A percentile compares a stretch with the other conserved stretches of the same genome.
Conservation (phyloP, 2,113 vertebrate genomes). For the Scomber japonicus region DNA sequence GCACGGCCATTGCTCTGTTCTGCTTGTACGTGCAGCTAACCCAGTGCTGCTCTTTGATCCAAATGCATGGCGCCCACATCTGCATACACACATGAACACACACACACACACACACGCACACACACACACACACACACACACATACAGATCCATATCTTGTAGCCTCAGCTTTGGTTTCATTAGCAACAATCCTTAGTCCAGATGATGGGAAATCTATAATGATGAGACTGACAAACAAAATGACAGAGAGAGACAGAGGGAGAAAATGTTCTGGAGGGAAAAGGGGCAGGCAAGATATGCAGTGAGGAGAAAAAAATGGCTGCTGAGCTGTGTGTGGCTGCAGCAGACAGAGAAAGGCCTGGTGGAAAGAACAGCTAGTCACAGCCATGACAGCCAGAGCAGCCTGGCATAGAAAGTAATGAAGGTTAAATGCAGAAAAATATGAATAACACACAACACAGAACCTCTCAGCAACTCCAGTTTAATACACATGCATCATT, state of each 20-base stretch:
- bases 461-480: conserved; percentile 32
- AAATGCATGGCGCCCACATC: conserved; percentile 46
- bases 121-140: conserved; percentile 10
- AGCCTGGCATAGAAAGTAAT: conserved; percentile 56
- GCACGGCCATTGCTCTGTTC: conserved; percentile 23
- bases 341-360: conserved; percentile 73
- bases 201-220: background rate
- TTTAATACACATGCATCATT: conserved; percentile 71
- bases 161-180: conserved; percentile 50
- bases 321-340: conserved; percentile 71
- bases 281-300: conserved; percentile 44
- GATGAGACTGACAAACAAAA: background rate
- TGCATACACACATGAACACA: conserved; percentile 18
- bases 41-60: conserved; percentile 50
- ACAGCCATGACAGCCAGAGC: conserved; percentile 67
- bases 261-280: conserved; percentile 44
- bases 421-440: conserved; percentile 59
- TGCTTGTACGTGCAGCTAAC: conserved; percentile 42
- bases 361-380: conserved; percentile 64
- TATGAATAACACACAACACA: conserved; percentile 56
- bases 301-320: conserved; percentile 70
- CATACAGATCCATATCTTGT: conserved; percentile 34
- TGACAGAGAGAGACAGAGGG: conserved; percentile 33
- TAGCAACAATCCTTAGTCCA: conserved; percentile 3
- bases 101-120: conserved; percentile 19